Conservation (phyloP, 1,140 invertebrate genomes). For the Lordiphosa clarofinis region DNA sequence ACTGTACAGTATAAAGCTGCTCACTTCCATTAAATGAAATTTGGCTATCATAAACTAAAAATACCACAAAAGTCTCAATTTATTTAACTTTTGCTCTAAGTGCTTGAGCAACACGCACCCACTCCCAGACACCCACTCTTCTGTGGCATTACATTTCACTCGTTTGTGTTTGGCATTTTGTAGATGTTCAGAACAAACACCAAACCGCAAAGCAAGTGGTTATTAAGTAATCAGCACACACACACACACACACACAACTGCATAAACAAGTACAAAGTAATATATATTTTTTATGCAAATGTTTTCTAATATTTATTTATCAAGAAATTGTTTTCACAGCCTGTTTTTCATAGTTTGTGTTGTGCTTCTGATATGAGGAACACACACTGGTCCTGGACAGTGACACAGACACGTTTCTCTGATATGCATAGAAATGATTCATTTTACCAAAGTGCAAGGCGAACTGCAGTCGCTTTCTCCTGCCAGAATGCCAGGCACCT, state of each 20-base stretch:
- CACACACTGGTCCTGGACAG: background rate
- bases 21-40: too few relatives aligned
- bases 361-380: conserved; percentile 8
- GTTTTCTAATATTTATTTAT: conserved; percentile 19
- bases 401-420: background rate
- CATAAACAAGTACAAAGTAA: background rate
- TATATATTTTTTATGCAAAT: conserved; percentile 13
- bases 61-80: too few relatives aligned
- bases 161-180: too few relatives aligned
- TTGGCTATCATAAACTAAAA: too few relatives aligned
- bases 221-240: too few relatives aligned
- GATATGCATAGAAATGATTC: conserved; percentile 23
- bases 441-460: conserved; percentile 11
- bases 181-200: too few relatives aligned
- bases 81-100: too few relatives aligned
- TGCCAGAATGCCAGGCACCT: conserved; percentile 31
- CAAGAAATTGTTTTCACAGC: conserved; percentile 36
- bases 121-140: too few relatives aligned
- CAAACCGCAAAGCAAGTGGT: too few relatives aligned
- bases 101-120: too few relatives aligned
- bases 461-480: background rate
- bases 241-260: background rate
- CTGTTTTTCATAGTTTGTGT: background rate
- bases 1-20: too few relatives aligned
- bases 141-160: too few relatives aligned